Conservation (phyloP, 2,888 invertebrate genomes). For the Noctua janthe region DNA sequence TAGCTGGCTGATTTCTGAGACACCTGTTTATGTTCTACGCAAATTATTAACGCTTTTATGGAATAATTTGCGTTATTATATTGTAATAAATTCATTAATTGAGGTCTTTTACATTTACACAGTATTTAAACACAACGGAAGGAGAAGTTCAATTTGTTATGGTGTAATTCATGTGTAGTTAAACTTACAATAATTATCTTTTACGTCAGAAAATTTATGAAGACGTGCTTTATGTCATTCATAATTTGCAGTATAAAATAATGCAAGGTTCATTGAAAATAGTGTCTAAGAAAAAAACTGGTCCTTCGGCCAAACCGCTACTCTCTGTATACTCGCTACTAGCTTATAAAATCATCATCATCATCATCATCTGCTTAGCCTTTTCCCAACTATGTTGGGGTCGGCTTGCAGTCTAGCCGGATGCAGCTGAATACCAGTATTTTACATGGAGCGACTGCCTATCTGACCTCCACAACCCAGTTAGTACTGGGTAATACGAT, state of each 20-base stretch:
- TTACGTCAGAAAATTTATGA: neutral
- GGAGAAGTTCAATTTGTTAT: neutral
- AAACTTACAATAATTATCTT: neutral
- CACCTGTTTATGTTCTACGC: constrained; percentile 29
- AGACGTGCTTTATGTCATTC: neutral
- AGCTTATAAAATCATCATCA: neutral
- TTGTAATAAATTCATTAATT: constrained; percentile 8
- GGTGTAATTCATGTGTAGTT: neutral
- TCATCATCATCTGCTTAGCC: too few relatives aligned
- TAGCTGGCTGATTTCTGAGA: constrained; percentile 12
- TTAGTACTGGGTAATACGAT: too few relatives aligned
- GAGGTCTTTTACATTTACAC: constrained; percentile 13
- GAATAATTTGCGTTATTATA: constrained; percentile 17
- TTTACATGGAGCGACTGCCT: too few relatives aligned
- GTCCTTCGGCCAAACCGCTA: too few relatives aligned
- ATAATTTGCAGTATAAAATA: neutral
- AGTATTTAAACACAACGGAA: neutral
- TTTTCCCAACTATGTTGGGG: too few relatives aligned
- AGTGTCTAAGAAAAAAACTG: too few relatives aligned
- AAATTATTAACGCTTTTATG: constrained; percentile 30
- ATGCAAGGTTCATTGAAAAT: neutral
- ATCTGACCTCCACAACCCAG: too few relatives aligned
- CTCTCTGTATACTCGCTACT: neutral
- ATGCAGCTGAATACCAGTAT: too few relatives aligned
- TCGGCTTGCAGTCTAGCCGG: too few relatives aligned